Evolutionary conservation across 2,797 vertebrate genomes (phyloP).

Genomic region (Distichodus sexfasciatus): DNA sequence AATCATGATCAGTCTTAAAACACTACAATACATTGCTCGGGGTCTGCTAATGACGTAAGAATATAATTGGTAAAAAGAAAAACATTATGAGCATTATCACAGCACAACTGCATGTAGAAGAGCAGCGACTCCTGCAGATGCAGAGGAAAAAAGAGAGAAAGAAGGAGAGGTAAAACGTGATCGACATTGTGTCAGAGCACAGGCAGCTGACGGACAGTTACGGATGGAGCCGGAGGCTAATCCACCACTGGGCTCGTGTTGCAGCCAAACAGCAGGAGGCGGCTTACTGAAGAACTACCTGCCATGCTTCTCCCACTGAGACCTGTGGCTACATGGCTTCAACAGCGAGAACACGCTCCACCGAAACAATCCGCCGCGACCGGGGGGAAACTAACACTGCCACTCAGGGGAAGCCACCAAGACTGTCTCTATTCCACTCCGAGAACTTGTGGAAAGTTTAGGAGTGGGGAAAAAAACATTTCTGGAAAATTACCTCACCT

Average conservation of each 20-base stretch:
- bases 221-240: slow-evolving; percentile 53
- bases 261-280: slow-evolving; percentile 41
- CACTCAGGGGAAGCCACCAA: slow-evolving; percentile 36
- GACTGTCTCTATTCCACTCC: slow-evolving; percentile 18
- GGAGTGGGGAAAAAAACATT: background rate
- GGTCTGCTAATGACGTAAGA: too few species aligned
- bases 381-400: slow-evolving; percentile 34
- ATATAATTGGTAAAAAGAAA: too few species aligned
- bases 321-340: slow-evolving; percentile 35
- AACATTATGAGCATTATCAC: too few species aligned
- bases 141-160: slow-evolving; percentile 18
- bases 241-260: slow-evolving; percentile 41
- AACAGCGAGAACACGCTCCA: slow-evolving; percentile 47
- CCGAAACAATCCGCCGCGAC: slow-evolving; percentile 32
- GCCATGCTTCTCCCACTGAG: slow-evolving; percentile 58
- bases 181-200: slow-evolving; percentile 55
- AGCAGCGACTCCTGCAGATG: too few species aligned
- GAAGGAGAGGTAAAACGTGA: slow-evolving; percentile 57
- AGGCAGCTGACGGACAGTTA: slow-evolving; percentile 64
- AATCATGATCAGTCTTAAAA: too few species aligned
- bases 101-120: too few species aligned
- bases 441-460: background rate
- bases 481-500: background rate
- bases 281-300: slow-evolving; percentile 54
- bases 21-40: too few species aligned